These are phyloP conservation scores for Neodiprion pinetum DNA, from an alignment of 1,140 invertebrate genomes.

Conservation along the genomic window DNA sequence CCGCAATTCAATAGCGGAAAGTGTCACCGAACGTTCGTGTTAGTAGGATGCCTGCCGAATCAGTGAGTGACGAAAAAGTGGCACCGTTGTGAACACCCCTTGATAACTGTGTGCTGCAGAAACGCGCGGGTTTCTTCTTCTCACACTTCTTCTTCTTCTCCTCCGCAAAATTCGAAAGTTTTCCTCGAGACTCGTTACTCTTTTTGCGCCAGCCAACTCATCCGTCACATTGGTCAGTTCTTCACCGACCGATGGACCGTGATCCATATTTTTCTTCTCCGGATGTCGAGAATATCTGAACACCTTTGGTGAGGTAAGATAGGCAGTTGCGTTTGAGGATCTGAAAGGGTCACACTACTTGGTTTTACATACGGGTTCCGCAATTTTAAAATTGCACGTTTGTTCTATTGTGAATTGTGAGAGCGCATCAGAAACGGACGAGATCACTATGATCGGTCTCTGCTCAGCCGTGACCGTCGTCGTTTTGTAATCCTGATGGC, in stretches of 20 bases:
- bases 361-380: no score
- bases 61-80: neutral
- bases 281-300: neutral
- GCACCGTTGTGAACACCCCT: neutral
- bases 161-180: slow-evolving; percentile 1
- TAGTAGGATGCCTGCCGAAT: neutral
- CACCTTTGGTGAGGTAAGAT: neutral
- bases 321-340: no score
- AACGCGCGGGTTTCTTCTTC: no score
- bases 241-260: neutral
- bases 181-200: neutral
- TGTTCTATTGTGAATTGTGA: no score
- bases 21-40: no score
- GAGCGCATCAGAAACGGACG: no score
- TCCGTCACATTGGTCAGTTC: neutral
- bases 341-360: no score
- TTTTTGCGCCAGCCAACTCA: neutral
- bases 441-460: no score
- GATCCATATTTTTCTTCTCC: neutral
- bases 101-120: neutral
- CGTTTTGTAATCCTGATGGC: neutral
- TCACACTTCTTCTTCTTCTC: no score
- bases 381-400: no score
- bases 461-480: neutral
- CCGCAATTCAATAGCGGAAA: no score